Conservation (phyloP, 30 jellyfish, hydroid and myxozoan genomes). For the Turritopsis dohrnii region DNA sequence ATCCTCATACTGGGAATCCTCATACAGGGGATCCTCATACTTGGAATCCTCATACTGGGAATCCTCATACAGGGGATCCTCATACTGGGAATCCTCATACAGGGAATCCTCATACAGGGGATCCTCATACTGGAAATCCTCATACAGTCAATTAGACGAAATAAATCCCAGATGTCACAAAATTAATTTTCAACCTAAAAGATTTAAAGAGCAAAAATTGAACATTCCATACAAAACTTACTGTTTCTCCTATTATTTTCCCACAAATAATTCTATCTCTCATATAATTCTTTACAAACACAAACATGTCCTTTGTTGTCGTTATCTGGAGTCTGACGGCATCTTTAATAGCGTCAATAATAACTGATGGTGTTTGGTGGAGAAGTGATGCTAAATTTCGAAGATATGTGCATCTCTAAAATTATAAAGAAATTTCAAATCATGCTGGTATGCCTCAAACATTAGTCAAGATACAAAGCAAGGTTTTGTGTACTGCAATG, state of each 20-base stretch:
- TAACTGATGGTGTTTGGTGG: neutral
- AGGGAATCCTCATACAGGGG: no score
- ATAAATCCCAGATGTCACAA: no score
- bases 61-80: no score
- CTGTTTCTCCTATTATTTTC: neutral
- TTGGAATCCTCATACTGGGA: no score
- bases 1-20: no score
- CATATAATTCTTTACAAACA: neutral
- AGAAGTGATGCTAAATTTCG: neutral
- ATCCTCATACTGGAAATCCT: no score
- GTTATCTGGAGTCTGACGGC: slow-evolving; percentile 1
- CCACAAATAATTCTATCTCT: neutral
- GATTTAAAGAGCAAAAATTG: neutral
- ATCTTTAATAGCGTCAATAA: neutral
- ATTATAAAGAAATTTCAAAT: neutral
- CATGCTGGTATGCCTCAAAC: neutral
- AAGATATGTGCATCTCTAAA: slow-evolving; percentile 10
- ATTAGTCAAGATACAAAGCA: no score
- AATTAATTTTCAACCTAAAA: neutral
- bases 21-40: no score
- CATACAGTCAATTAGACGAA: no score
- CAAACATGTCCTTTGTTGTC: neutral
- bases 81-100: no score
- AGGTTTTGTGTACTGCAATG: no score
- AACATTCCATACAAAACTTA: no score